Conservation (phyloP, 2,888 invertebrate genomes). For the Molorchus minor region DNA sequence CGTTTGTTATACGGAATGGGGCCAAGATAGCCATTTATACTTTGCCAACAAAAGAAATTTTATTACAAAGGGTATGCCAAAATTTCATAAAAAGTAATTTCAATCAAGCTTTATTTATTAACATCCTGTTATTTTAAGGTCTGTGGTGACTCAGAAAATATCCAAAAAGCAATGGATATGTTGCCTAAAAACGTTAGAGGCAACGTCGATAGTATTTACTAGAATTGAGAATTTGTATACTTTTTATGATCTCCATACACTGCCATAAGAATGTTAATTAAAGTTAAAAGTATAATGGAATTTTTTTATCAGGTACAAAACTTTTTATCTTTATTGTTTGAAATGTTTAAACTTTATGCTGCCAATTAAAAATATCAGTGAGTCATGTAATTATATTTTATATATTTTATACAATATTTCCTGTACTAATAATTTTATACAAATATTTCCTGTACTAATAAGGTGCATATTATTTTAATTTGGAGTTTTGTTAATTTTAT, state of each 20-base stretch:
- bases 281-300: neutral
- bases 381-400: too few relatives aligned
- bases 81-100: too few relatives aligned
- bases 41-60: slow-evolving; percentile 78
- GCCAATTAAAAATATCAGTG: too few relatives aligned
- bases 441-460: too few relatives aligned
- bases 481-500: too few relatives aligned
- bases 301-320: neutral
- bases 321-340: neutral
- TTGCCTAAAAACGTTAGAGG: slow-evolving; percentile 77
- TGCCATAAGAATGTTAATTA: slow-evolving; percentile 68
- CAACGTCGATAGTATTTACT: slow-evolving; percentile 78
- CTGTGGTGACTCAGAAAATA: slow-evolving; percentile 69
- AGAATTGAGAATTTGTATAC: slow-evolving; percentile 80
- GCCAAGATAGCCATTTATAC: slow-evolving; percentile 89
- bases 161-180: slow-evolving; percentile 70
- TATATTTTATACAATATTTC: too few relatives aligned
- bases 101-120: too few relatives aligned
- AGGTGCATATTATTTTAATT: too few relatives aligned
- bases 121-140: slow-evolving; percentile 70
- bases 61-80: slow-evolving; percentile 75
- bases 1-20: slow-evolving; percentile 86
- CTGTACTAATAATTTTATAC: too few relatives aligned
- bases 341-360: neutral
- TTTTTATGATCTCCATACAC: slow-evolving; percentile 74